phyloP scores from a whole-genome alignment of 2,113 vertebrate genomes.

The Clarias magur region DNA sequence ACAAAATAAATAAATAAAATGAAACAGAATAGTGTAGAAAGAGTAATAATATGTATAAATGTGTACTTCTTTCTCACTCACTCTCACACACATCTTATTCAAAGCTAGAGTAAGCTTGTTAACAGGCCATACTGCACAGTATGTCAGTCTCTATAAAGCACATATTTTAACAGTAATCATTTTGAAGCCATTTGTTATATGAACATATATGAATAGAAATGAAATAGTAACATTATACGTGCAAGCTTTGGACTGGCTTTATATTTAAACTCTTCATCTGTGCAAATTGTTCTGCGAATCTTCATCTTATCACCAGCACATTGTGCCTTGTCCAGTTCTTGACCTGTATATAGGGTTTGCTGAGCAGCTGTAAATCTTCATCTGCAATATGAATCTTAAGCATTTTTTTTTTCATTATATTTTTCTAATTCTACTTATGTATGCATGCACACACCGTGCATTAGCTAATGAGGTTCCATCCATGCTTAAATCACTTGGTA shows the following conservation, averaged over 20 bases:
- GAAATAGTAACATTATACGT: not conserved
- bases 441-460: constrained; percentile 18
- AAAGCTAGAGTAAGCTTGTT: constrained; percentile 29
- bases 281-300: not conserved
- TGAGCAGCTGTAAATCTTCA: not conserved
- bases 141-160: not conserved
- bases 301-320: not conserved
- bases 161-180: not conserved
- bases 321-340: not conserved
- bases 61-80: not conserved
- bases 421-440: not conserved
- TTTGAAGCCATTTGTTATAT: not conserved
- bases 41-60: too few relatives aligned
- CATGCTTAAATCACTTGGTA: constrained; percentile 21
- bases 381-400: not conserved
- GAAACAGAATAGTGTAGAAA: too few relatives aligned
- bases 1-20: too few relatives aligned
- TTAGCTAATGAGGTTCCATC: constrained; percentile 20
- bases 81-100: constrained; percentile 15
- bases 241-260: not conserved
- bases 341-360: not conserved
- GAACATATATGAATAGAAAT: not conserved
- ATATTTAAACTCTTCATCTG: not conserved
- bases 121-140: not conserved
- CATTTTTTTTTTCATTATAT: not conserved